Percentiles rank a stretch among this genome's conserved stretches.
phyloP scores from a whole-genome alignment of 2,797 vertebrate species.

The Pristis pectinata region DNA sequence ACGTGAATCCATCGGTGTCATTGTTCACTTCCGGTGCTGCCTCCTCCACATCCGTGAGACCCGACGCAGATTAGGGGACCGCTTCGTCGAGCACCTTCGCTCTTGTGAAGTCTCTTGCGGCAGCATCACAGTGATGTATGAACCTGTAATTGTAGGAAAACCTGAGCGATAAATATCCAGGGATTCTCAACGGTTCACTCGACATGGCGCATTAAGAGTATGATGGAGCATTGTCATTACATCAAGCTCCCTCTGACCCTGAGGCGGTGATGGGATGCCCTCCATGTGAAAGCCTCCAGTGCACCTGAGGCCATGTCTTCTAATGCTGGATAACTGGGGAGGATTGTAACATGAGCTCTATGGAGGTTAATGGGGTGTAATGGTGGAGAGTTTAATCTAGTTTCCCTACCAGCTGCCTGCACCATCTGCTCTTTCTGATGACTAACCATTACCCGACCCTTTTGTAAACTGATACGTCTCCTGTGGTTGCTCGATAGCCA shows the following conservation, averaged over 20 bases:
- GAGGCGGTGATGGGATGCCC: neutral
- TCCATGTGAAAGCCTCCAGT: neutral
- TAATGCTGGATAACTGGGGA: neutral
- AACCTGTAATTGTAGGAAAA: too few species aligned
- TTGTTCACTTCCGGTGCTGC: too few species aligned
- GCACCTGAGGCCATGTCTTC: neutral
- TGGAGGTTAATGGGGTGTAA: constrained; percentile 21
- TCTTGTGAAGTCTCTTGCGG: too few species aligned
- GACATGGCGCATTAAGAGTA: neutral
- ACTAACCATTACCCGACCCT: neutral
- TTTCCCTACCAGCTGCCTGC: neutral
- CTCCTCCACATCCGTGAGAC: too few species aligned
- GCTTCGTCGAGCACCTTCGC: too few species aligned
- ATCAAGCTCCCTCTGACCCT: neutral
- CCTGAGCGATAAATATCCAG: too few species aligned
- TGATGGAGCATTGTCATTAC: too few species aligned
- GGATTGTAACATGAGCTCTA: neutral
- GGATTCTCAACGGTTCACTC: neutral
- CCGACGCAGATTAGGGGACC: too few species aligned
- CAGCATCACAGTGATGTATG: too few species aligned
- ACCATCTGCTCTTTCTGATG: neutral
- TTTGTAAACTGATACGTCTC: constrained; percentile 19
- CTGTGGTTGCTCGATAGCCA: neutral
- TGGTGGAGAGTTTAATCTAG: neutral
- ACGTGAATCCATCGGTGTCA: too few species aligned